A percentile compares a stretch with the other conserved stretches of the same genome.
These are phyloP conservation scores for Halichoeres trimaculatus DNA, from an alignment of 2,113 vertebrate species.

Conservation along the genomic window DNA sequence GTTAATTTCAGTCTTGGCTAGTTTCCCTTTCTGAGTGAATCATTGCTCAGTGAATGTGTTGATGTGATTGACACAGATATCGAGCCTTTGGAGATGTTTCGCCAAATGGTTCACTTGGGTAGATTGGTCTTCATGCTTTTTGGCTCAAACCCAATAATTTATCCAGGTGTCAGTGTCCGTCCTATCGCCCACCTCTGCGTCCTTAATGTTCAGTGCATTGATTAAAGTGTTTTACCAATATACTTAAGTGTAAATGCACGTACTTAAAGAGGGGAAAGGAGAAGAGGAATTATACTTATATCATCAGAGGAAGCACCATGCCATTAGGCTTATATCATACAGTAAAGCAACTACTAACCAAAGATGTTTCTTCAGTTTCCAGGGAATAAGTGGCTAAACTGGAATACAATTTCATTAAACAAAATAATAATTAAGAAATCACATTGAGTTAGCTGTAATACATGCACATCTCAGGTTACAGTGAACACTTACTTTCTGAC, in stretches of 20 bases:
- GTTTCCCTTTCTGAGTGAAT: slow-evolving; percentile 47
- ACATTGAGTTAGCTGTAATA: no score
- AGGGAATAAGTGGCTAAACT: neutral
- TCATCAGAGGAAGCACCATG: slow-evolving; percentile 8
- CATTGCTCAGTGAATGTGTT: slow-evolving; percentile 52
- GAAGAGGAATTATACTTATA: slow-evolving; percentile 23
- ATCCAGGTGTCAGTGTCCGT: slow-evolving; percentile 46
- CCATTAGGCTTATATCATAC: neutral
- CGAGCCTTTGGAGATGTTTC: slow-evolving; percentile 53
- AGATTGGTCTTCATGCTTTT: slow-evolving; percentile 58
- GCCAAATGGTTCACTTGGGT: slow-evolving; percentile 56
- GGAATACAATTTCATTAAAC: no score
- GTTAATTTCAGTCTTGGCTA: slow-evolving; percentile 68
- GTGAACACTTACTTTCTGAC: no score
- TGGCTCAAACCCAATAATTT: slow-evolving; percentile 67
- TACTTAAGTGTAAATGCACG: slow-evolving; percentile 41
- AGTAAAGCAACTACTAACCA: neutral
- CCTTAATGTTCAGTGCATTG: slow-evolving; percentile 33
- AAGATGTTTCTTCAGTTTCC: neutral
- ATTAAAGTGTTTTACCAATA: slow-evolving; percentile 64
- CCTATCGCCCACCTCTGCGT: slow-evolving; percentile 31
- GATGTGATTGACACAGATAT: slow-evolving; percentile 65
- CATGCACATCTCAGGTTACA: no score
- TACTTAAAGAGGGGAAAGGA: slow-evolving; percentile 27
- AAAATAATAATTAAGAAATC: no score